These are phyloP conservation scores for Otolemur garnettii DNA, from an alignment of 2,113 vertebrate species.

Conservation along the genomic window DNA sequence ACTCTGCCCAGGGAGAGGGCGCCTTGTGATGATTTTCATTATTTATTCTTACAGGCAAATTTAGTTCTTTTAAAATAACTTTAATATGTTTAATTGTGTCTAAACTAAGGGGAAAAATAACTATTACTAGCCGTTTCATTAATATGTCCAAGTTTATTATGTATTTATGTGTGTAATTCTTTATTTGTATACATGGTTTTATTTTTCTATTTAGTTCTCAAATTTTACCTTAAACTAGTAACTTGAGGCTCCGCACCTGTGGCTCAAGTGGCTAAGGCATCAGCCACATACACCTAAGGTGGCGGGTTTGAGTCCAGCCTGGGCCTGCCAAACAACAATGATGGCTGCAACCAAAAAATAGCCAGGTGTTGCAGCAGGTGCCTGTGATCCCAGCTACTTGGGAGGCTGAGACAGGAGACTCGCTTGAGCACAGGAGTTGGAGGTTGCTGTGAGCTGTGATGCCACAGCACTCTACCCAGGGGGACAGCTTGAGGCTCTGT, in stretches of 20 bases:
- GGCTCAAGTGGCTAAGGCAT: too few relatives aligned
- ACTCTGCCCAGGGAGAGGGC: rapidly evolving
- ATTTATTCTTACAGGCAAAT: neutral
- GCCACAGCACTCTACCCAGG: too few relatives aligned
- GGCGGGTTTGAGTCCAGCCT: too few relatives aligned
- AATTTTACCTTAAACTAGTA: neutral
- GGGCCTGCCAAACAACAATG: too few relatives aligned
- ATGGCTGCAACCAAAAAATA: too few relatives aligned
- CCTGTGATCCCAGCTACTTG: too few relatives aligned
- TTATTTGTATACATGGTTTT: neutral
- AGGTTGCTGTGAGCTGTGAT: too few relatives aligned
- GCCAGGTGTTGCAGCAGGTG: too few relatives aligned
- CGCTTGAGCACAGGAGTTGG: too few relatives aligned
- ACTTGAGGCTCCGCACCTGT: neutral
- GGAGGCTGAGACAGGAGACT: too few relatives aligned
- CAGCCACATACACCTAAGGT: too few relatives aligned
- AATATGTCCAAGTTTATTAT: neutral
- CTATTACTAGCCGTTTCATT: neutral
- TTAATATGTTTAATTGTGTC: neutral
- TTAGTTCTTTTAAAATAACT: neutral
- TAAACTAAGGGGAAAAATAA: neutral
- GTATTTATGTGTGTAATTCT: neutral
- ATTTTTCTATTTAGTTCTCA: neutral
- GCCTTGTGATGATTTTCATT: neutral
- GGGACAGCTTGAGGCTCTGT: too few relatives aligned